These are phyloP conservation scores for Melanogrammus aeglefinus DNA, from an alignment of 2,797 vertebrate genomes.

Conservation along the genomic window DNA sequence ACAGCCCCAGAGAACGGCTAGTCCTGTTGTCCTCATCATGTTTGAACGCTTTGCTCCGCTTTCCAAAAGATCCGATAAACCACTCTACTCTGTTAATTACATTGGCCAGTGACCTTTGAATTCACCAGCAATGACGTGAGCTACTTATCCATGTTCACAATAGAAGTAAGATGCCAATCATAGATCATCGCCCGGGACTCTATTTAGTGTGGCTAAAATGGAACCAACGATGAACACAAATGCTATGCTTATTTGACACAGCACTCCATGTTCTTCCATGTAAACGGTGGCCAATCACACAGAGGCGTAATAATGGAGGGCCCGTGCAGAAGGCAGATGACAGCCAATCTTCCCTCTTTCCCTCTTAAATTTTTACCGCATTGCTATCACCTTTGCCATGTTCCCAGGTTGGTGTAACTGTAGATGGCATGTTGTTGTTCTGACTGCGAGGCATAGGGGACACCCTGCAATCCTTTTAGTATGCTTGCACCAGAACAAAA, in stretches of 20 bases:
- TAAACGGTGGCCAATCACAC: not conserved
- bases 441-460: constrained; percentile 30
- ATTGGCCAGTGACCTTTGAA: not conserved
- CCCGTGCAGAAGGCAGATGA: not conserved
- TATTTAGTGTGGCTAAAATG: not conserved
- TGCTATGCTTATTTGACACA: not conserved
- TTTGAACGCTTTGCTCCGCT: not conserved
- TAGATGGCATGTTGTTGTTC: constrained; percentile 41
- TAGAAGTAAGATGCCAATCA: not conserved
- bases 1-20: not conserved
- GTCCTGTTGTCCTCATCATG: not conserved
- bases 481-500: constrained; percentile 29
- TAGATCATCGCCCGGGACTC: not conserved
- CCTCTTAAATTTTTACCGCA: constrained; percentile 33
- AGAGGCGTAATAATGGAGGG: not conserved
- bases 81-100: not conserved
- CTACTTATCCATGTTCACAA: not conserved
- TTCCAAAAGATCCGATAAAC: not conserved
- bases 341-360: not conserved
- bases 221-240: not conserved
- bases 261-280: not conserved
- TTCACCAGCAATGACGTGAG: not conserved
- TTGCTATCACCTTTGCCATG: constrained; percentile 39
- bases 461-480: constrained; percentile 25
- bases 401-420: constrained; percentile 43